phyloP scores from a whole-genome alignment of 2,888 invertebrate species.

The Platycnemis pennipes region DNA sequence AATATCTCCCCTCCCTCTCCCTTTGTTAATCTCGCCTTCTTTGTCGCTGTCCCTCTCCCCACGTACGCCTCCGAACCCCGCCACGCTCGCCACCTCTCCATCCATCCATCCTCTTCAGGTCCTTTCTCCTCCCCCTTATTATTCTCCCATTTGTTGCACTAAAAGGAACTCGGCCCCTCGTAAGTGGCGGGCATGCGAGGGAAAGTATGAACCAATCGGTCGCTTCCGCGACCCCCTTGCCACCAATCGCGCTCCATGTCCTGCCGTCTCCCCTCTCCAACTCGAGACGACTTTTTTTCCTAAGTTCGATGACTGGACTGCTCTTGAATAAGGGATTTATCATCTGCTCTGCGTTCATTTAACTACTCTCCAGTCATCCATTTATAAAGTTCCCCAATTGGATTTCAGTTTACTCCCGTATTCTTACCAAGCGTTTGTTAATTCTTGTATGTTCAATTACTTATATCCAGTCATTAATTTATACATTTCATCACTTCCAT shows the following conservation, averaged over 20 bases:
- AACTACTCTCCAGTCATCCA: neutral
- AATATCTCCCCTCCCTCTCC: neutral
- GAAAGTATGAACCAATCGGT: neutral
- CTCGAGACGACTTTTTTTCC: neutral
- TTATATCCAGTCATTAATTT: too few species aligned
- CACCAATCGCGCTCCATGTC: neutral
- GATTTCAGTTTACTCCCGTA: too few species aligned
- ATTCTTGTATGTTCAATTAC: too few species aligned
- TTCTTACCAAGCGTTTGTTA: too few species aligned
- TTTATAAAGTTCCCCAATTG: too few species aligned
- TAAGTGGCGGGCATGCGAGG: neutral
- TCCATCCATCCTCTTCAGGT: constrained; percentile 2
- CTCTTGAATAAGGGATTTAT: neutral
- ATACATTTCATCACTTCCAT: too few species aligned
- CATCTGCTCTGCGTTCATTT: neutral
- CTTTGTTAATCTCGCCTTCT: neutral
- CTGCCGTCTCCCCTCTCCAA: neutral
- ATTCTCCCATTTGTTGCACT: constrained; percentile 18
- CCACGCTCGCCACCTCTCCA: neutral
- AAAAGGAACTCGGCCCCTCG: neutral
- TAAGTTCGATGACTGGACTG: neutral
- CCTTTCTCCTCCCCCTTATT: constrained; percentile 5
- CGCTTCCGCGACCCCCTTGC: neutral
- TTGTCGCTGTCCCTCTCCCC: neutral
- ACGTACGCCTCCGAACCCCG: neutral